Conservation (phyloP, 2,888 invertebrate genomes). For the Plagodis dolabraria region DNA sequence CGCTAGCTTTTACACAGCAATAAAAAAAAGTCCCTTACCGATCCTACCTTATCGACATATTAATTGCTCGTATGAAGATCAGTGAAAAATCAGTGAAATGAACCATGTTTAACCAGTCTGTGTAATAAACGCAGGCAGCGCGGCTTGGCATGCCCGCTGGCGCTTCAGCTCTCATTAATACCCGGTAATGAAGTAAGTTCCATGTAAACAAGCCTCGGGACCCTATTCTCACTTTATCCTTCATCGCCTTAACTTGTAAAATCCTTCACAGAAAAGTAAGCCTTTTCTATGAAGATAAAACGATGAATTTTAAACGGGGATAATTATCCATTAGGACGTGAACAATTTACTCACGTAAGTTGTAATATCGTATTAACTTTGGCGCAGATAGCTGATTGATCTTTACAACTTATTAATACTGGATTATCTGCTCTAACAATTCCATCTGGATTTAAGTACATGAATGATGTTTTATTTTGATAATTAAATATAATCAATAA, state of each 20-base stretch:
- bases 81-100: constrained; percentile 56
- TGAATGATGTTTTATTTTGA: neutral
- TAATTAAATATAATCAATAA: too few relatives aligned
- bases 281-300: constrained; percentile 53
- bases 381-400: constrained; percentile 66
- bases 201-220: constrained; percentile 76
- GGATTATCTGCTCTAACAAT: constrained; percentile 43
- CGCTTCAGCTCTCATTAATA: constrained; percentile 73
- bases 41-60: constrained; percentile 13
- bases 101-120: constrained; percentile 40
- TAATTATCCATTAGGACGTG: constrained; percentile 53
- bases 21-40: too few relatives aligned
- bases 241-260: constrained; percentile 56
- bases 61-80: constrained; percentile 23
- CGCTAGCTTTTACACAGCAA: too few relatives aligned
- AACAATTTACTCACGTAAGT: constrained; percentile 66
- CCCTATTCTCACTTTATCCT: constrained; percentile 69
- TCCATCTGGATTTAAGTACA: constrained; percentile 34
- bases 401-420: constrained; percentile 66
- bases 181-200: constrained; percentile 79
- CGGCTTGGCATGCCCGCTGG: constrained; percentile 51
- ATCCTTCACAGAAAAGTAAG: constrained; percentile 55
- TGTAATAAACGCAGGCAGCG: constrained; percentile 57
- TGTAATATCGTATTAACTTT: constrained; percentile 62
- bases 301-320: constrained; percentile 44